Base-by-base conservation (phyloP, 2,888 invertebrate genomes). In the Cyrtodaria siliqua region DNA sequence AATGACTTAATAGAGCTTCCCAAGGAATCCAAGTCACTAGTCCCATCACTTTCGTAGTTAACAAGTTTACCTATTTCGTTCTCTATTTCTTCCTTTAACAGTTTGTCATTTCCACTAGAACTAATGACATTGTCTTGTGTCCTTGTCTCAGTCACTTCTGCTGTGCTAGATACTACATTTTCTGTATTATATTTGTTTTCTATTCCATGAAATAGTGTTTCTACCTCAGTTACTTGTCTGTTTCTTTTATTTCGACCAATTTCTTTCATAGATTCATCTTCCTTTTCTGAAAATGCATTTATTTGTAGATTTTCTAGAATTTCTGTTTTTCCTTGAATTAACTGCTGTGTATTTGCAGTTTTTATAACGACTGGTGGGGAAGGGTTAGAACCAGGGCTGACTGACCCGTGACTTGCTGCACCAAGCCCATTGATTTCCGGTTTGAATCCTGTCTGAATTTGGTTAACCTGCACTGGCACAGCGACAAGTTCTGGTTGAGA, bases 1-100 rank as follows among this genome's bases (percentile, higher is more conserved):
- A 63, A 38, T 26, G 63, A 63, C 40, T 27, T 53, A 26, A 49
- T n/a, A 12, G 53, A 63, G 18, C 63, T 63, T 14, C 20, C 55
- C 33, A 55, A 42, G 24, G 63, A 53, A 38, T 63, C 55, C 1
- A 18, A 14, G 44, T 55, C 55, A 55, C 55, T 33, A 55, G 12
- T 55, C n/a, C 50, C 55, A 27, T 63, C 63, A 55, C 42, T 55
- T 9, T 63, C 63, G 3, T 14, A 23, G 26, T 9, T 52, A 6
- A 24, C n/a, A 23, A 52, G 14, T 16, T 20, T 16, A 12, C 2
- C 23, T 9, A 20, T 20, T 23, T 44, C 44, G 6, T 16, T 44
- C 6, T 44, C 44, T 44, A 44, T 44, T 16, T 44, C 20, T 44
- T 44, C 44, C 16, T 44, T 20, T 16, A 38, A 12, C 4, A 16